These are phyloP conservation scores for Andrena hattorfiana DNA, from an alignment of 2,888 invertebrate genomes.

Conservation along the genomic window DNA sequence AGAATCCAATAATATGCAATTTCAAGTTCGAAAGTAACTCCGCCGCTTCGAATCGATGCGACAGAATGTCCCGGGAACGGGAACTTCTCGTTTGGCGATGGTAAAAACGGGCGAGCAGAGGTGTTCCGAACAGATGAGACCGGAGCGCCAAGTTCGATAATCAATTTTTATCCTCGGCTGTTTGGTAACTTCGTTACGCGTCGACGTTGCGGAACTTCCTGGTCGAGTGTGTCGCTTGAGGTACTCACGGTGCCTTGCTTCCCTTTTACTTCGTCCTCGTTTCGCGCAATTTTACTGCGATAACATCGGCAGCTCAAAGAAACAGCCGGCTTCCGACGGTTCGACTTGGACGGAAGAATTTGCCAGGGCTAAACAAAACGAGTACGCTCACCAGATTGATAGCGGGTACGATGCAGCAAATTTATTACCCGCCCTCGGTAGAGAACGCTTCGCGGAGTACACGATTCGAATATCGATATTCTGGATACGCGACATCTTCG, in stretches of 20 bases:
- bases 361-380: conserved; percentile 11
- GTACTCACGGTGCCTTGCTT: not conserved
- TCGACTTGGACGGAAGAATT: conserved; percentile 29
- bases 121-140: conserved; percentile 51
- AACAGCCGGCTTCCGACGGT: conserved; percentile 3
- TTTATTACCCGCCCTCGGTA: conserved; percentile 38
- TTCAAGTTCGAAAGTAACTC: conserved; percentile 66
- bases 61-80: conserved; percentile 17
- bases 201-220: conserved; percentile 21
- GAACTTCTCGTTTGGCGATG: conserved; percentile 41
- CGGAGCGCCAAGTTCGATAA: conserved; percentile 52
- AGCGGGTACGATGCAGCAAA: conserved; percentile 30
- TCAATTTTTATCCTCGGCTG: conserved; percentile 52
- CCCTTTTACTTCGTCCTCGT: not conserved
- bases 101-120: conserved; percentile 44
- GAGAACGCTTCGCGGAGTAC: conserved; percentile 16
- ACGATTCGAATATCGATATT: conserved; percentile 60
- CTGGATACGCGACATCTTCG: conserved; percentile 36
- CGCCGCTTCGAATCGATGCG: conserved; percentile 47
- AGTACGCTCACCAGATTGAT: conserved; percentile 42
- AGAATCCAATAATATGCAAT: conserved; percentile 68
- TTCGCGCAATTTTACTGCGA: not conserved
- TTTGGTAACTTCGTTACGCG: conserved; percentile 51
- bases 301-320: not conserved
- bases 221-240: not conserved